Percentiles rank a stretch among this genome's conserved stretches.
Conservation (phyloP, 2,797 vertebrate species). For the Leuciscus waleckii region DNA sequence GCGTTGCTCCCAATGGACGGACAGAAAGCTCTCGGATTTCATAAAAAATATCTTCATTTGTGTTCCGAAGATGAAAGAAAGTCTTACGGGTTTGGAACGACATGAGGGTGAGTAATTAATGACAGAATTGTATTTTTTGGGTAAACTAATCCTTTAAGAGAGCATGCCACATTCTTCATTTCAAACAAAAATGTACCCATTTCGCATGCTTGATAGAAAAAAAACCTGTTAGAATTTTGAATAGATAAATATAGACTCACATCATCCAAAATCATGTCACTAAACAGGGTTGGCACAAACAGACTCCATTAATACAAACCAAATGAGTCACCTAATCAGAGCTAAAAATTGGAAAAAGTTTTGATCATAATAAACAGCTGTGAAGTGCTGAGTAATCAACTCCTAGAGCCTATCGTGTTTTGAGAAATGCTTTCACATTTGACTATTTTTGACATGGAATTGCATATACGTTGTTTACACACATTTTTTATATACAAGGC, state of each 20-base stretch:
- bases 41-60: no score
- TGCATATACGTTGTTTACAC: background rate
- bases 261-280: background rate
- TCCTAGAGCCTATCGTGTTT: background rate
- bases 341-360: constrained; percentile 58
- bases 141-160: background rate
- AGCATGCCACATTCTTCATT: background rate
- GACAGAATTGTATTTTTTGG: no score
- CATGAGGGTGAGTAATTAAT: no score
- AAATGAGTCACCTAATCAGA: constrained; percentile 61
- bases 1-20: no score
- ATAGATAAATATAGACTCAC: constrained; percentile 61
- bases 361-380: constrained; percentile 59
- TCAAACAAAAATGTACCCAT: background rate
- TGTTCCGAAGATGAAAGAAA: no score
- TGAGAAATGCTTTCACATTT: background rate
- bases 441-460: background rate
- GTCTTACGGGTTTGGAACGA: no score
- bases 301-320: constrained; percentile 54
- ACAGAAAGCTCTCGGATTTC: no score
- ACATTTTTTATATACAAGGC: background rate
- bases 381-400: constrained; percentile 58
- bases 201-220: constrained; percentile 26
- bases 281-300: background rate
- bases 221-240: constrained; percentile 13